Evolutionary conservation across 2,797 vertebrate species (phyloP).

Genomic region (Salmo trutta): DNA sequence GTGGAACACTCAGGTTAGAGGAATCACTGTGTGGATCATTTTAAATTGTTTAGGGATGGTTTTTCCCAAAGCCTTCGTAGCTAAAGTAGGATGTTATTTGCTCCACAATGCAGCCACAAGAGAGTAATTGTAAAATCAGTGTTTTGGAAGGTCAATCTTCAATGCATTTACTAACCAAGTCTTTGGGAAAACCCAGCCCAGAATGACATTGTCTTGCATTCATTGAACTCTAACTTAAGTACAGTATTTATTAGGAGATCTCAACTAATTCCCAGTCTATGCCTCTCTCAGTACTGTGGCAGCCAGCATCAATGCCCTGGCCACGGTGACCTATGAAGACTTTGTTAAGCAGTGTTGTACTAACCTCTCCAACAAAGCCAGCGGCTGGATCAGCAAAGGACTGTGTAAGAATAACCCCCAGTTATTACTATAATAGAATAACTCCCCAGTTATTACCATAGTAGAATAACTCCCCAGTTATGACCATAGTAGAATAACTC

Average conservation of each 20-base stretch:
- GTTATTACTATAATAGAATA: background rate
- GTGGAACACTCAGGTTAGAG: conserved; percentile 81
- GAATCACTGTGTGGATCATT: background rate
- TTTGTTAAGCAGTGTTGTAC: conserved; percentile 78
- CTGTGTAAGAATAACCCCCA: conserved; percentile 75
- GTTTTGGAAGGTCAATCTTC: too few relatives aligned
- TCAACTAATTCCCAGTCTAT: background rate
- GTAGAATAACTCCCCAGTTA: background rate
- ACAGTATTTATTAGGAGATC: background rate
- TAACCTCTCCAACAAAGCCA: conserved; percentile 71
- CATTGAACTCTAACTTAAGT: background rate
- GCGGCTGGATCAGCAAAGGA: conserved; percentile 84
- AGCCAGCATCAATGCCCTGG: conserved; percentile 85
- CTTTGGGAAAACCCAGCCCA: too few relatives aligned
- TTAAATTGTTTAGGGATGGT: too few relatives aligned
- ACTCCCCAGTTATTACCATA: too few relatives aligned
- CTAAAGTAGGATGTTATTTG: too few relatives aligned
- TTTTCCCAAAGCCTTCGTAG: too few relatives aligned
- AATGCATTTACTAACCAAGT: too few relatives aligned
- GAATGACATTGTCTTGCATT: background rate
- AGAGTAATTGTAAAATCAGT: too few relatives aligned
- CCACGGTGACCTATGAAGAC: conserved; percentile 85
- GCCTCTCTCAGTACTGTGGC: conserved; percentile 76
- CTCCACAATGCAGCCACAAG: too few relatives aligned
- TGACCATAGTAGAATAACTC: too few relatives aligned